Base-by-base conservation (phyloP, 2,888 invertebrate species). In the Blera fallax region DNA sequence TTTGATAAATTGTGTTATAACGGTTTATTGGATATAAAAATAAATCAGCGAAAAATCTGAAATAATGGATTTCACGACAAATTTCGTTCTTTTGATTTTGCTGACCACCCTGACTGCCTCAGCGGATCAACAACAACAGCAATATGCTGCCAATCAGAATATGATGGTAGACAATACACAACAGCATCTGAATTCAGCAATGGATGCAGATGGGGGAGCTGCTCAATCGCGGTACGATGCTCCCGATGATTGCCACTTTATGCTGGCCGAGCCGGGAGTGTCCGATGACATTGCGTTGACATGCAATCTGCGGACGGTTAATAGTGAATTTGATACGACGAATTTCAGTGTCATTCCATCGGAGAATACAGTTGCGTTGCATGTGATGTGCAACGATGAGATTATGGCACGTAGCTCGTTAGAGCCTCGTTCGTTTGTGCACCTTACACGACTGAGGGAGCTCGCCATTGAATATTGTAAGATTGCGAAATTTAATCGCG, bases 261-360 rank as follows among this genome's bases (percentile, higher is more conserved):
- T 91, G 89, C 90, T 91, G 34, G 91, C 91, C 3, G 88, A 89
- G 2, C 90, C 89, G 0, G 88, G 90, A 37, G 90, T 90, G 21
- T 89, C 89, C 58, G 95, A 96, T 90, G 96, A 97, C 92, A 96
- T 96, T 87, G 95, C 95, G 16, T 94, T 96, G 87, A 95, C 95
- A 84, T 96, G 97, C 93, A 95, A 96, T 92, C 93, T 97, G 89
- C 94, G 97, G 89, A 95, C 97, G 64, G 96, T 97, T 90, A 96
- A 97, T 92, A 96, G 96, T 93, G 97, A 96, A 91, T 96, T 95
- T 91, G 97, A 96, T 92, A 96, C 96, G 87, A 97, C 97, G 37
- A 97, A 97, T 93, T 97, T 97, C 90, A 96, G 96, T 93, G 96
- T 96, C 69, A 96, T 97, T 85, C 96, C 97, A 54, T 94, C 96